Conservation (phyloP, 1,140 invertebrate species). For the Calliphora vicina region DNA sequence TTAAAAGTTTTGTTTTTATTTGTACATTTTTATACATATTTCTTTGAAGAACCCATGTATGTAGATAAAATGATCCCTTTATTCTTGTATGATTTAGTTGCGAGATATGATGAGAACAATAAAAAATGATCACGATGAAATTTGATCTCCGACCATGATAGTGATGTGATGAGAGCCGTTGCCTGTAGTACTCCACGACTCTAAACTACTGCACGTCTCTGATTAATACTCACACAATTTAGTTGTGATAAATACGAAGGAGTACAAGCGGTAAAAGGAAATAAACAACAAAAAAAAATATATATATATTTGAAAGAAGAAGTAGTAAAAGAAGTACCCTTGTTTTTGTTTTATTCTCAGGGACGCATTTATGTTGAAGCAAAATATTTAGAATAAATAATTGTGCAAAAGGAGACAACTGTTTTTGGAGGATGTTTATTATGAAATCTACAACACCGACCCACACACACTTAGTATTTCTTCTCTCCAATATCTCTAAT, state of each 20-base stretch:
- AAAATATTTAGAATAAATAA: not conserved
- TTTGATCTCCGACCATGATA: slow-evolving; percentile 29
- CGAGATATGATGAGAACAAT: slow-evolving; percentile 27
- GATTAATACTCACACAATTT: not conserved
- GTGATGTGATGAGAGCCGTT: slow-evolving; percentile 2
- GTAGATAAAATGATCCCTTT: not conserved
- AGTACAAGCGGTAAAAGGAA: not conserved
- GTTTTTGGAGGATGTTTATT: not conserved
- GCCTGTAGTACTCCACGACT: not conserved
- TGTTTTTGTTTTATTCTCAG: slow-evolving; percentile 6
- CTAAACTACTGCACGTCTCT: not conserved
- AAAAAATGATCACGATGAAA: slow-evolving; percentile 16
- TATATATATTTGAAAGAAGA: not conserved
- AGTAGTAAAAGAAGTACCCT: not conserved
- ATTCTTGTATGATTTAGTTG: not conserved
- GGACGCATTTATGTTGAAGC: not conserved
- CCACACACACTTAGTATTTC: not conserved
- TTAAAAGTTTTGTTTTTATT: not conserved
- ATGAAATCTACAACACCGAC: not conserved
- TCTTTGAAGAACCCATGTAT: not conserved
- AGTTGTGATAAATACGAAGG: not conserved
- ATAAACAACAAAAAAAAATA: not conserved
- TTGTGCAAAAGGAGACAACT: not conserved
- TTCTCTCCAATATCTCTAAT: not conserved
- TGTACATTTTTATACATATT: not conserved